These are phyloP conservation scores for Zelleria hepariella DNA, from an alignment of 2,888 invertebrate genomes.

Conservation along the genomic window DNA sequence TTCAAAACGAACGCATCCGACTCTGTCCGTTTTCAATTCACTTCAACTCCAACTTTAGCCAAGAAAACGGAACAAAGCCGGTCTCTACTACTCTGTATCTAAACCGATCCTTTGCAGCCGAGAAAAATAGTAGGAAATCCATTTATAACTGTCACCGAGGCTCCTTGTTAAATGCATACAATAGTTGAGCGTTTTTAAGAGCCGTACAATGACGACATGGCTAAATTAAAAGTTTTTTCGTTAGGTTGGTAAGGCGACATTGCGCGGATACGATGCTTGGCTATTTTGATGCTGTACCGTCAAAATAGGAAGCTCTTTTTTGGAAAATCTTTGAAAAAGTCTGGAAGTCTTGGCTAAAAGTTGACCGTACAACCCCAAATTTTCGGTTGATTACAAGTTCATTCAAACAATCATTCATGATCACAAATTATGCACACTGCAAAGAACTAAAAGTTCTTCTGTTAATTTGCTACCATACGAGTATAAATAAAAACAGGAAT, in stretches of 20 bases:
- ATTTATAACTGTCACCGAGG: slow-evolving; percentile 66
- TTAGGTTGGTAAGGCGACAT: slow-evolving; percentile 62
- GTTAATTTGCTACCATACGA: neutral
- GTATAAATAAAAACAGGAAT: neutral
- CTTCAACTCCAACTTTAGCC: slow-evolving; percentile 1
- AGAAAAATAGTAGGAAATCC: slow-evolving; percentile 68
- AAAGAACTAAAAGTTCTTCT: no score
- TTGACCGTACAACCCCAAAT: no score
- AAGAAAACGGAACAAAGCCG: slow-evolving; percentile 44
- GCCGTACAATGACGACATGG: slow-evolving; percentile 67
- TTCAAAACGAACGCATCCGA: neutral
- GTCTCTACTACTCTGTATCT: slow-evolving; percentile 34
- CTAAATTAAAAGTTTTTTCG: slow-evolving; percentile 72
- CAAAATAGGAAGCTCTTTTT: neutral
- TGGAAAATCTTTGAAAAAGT: neutral
- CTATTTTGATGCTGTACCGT: slow-evolving; percentile 38
- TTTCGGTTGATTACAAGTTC: no score
- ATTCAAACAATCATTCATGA: no score
- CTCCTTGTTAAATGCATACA: slow-evolving; percentile 72
- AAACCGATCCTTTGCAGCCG: slow-evolving; percentile 60
- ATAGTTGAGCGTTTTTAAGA: slow-evolving; percentile 70
- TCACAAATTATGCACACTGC: no score
- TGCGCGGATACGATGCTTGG: slow-evolving; percentile 60
- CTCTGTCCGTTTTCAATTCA: slow-evolving; percentile 2
- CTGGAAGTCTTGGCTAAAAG: no score